Evolutionary conservation across 2,888 invertebrate species (phyloP), one percentile per base, ranked within the genome.

Genomic region (Harpalus rufipes): DNA sequence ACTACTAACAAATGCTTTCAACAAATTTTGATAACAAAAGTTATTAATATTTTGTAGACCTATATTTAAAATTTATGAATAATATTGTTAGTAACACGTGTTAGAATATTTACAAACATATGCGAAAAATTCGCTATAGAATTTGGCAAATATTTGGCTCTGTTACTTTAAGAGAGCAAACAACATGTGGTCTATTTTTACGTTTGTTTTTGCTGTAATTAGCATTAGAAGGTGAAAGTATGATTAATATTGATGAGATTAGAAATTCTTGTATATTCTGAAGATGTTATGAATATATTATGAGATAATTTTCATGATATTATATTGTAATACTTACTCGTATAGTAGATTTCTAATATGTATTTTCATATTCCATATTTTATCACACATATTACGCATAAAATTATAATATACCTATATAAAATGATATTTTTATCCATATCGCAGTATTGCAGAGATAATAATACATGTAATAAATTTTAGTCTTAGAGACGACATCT

Each of bases 281-380:
- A 51, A 51, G 44, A 51, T 8, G 44, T 44, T 44, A 51, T 51
- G 44, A 51, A 51, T 51, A 51, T 51, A 51, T 51, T 51, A 51
- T 51, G 44, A 51, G 10, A 51, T 51, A 51, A 51, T 51, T 12
- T 51, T 51, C 4, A 10, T 44, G 44, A n/a, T 21, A 51, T 51
- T 12, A 10, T 51, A 51, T 51, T 51, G 5, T 12, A 51, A 12
- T 51, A 51, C 44, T 51, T 51, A 51, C 44, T 51, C 44, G 12
- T 12, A 51, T 51, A 51, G 44, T 51, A 51, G 44, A 51, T 51
- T 51, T 51, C 44, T 51, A 51, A 51, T 10, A 51, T 12, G 10
- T 10, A 12, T 0, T 51, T 51, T 51, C 8, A 51, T 51, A 51
- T 12, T 51, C 44, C 12, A 51, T 12, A 51, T 51, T 32, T 51